Evolutionary conservation across 1,140 invertebrate species (phyloP), one percentile per base, ranked within the genome.

Genomic region (Drosophila obscura): DNA sequence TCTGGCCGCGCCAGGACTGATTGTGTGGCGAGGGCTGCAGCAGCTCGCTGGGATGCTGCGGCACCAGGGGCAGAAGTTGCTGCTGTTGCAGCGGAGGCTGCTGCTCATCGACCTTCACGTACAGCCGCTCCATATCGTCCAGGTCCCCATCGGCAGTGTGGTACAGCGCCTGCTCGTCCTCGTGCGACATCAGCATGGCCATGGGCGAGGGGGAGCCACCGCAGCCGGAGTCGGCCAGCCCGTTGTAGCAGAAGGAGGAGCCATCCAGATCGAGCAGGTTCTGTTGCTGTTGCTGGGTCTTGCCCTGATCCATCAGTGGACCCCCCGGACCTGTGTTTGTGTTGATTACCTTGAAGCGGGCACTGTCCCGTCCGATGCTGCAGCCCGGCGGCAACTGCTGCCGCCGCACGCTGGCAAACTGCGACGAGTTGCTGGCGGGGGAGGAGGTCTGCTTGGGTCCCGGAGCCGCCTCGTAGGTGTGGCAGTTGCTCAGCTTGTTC

Each of bases 111-210:
- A 91, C 85, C 61, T 91, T 91, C 8, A 91, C 85, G 48, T 91
- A 91, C 19, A 91, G 63, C 15, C 90, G 66, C 61, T 91, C 90
- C 90, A 91, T 91, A 8, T 91, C 90, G 24, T 91, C 89, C 41
- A 89, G 56, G 63, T 91, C 90, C 1, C 90, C 90, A 26, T 91
- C 90, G 26, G 90, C 90, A 13, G 90, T 91, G 52, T 91, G 90
- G 58, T 91, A 91, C 6, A 91, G 53, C 0, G 89, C 90, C 57
- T 91, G 90, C 11, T 90, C 88, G 8, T 91, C 90, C 61, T 91
- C 90, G 8, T 91, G 90, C 26, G 85, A 88, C 90, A 91, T 91
- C 35, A 91, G 11, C 90, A 91, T 91, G 64, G 90, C 90, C 90
- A 91, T 91, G 22, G 90, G 90, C 5, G 90, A 91, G 2, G 90